A percentile compares a stretch with the other conserved stretches of the same genome.
Evolutionary conservation across 2,888 invertebrate genomes (phyloP).

Genomic region (Calliopum simillimum): DNA sequence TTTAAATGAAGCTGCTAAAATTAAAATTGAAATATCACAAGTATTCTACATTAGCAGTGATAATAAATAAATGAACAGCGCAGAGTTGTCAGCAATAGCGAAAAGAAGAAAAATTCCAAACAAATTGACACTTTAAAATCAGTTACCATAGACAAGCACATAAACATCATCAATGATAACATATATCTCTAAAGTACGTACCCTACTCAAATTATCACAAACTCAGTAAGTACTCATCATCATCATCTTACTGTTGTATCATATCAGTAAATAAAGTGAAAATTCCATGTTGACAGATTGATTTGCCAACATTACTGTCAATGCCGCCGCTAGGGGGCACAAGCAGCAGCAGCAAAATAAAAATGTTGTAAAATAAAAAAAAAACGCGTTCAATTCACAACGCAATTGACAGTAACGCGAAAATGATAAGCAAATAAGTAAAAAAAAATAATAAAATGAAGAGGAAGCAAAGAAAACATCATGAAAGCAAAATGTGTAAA

Average conservation of each 20-base stretch:
- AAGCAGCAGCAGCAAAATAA: background rate
- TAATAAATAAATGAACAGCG: background rate
- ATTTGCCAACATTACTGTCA: constrained; percentile 12
- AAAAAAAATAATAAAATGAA: too few species aligned
- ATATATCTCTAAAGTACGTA: constrained; percentile 18
- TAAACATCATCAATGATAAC: constrained; percentile 26
- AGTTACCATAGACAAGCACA: constrained; percentile 10
- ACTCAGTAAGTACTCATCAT: background rate
- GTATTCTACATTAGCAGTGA: background rate
- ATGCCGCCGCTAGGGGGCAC: background rate
- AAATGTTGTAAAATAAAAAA: background rate
- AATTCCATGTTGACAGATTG: constrained; percentile 38
- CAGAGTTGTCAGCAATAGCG: background rate
- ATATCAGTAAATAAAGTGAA: constrained; percentile 34
- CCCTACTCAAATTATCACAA: constrained; percentile 28
- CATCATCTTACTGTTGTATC: constrained; percentile 5
- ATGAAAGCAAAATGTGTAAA: too few species aligned
- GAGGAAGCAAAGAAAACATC: too few species aligned
- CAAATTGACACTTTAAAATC: constrained; percentile 23
- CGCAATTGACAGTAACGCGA: background rate
- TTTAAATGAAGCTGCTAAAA: background rate
- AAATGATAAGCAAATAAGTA: background rate
- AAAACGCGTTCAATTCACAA: background rate
- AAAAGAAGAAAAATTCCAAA: constrained; percentile 10
- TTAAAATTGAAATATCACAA: constrained; percentile 11